phyloP scores from a whole-genome alignment of 1,140 invertebrate species.

The Babylonia areolata region DNA sequence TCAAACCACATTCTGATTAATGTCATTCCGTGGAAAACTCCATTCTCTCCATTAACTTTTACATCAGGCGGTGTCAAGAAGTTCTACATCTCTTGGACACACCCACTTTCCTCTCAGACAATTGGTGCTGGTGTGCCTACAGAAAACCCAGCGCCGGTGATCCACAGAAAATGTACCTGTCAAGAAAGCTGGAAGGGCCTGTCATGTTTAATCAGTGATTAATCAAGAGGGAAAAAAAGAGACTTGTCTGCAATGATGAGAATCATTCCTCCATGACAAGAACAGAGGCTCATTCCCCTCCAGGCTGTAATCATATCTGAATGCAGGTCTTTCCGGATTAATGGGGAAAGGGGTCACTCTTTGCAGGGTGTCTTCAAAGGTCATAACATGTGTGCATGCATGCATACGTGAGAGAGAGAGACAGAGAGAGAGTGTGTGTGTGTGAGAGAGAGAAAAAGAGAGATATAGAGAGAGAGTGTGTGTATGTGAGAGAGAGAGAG shows the following conservation, averaged over 20 bases:
- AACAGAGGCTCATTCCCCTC: not conserved
- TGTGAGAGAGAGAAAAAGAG: too few species aligned
- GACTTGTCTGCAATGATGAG: not conserved
- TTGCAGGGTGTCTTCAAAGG: too few species aligned
- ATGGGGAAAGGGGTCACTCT: too few species aligned
- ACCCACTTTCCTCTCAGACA: not conserved
- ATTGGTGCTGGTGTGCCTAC: not conserved
- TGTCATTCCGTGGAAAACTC: not conserved
- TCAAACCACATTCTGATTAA: not conserved
- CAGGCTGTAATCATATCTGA: too few species aligned
- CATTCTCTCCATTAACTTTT: not conserved
- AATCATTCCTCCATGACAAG: not conserved
- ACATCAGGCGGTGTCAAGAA: not conserved
- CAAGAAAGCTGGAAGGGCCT: not conserved
- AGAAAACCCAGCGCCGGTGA: not conserved
- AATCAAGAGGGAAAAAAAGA: not conserved
- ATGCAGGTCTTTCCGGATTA: too few species aligned
- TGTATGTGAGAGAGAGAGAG: too few species aligned
- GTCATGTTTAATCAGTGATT: not conserved
- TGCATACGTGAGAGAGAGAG: too few species aligned
- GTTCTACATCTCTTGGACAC: not conserved
- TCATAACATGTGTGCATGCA: too few species aligned
- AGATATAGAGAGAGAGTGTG: too few species aligned
- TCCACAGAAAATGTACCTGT: not conserved
- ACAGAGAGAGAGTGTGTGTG: too few species aligned